These are phyloP conservation scores for Sebastes reedi DNA, from an alignment of 2,797 vertebrate species.

Conservation along the genomic window DNA sequence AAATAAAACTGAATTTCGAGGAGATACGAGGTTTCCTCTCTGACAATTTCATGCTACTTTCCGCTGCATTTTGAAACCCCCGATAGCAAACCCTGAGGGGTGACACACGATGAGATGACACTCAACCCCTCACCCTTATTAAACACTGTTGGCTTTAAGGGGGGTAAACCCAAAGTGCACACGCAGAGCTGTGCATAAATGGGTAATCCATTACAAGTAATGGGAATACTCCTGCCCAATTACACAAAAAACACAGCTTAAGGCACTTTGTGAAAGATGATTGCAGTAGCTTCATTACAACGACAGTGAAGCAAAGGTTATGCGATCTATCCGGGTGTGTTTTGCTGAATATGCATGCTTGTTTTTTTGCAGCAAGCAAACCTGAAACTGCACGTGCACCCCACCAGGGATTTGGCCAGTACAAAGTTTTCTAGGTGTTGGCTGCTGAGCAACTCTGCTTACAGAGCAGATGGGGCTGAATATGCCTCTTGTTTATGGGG, in stretches of 20 bases:
- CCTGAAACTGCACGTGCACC: slow-evolving; percentile 5
- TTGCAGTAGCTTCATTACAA: slow-evolving; percentile 2
- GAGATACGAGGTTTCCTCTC: neutral
- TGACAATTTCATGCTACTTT: neutral
- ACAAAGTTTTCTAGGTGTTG: neutral
- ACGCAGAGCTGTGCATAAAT: neutral
- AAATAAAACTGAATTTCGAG: neutral
- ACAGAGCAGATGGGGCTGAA: slow-evolving; percentile 21
- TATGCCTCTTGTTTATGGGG: neutral
- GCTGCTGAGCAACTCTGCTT: slow-evolving; percentile 3
- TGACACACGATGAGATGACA: slow-evolving; percentile 4
- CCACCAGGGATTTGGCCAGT: neutral
- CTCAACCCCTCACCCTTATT: slow-evolving; percentile 15
- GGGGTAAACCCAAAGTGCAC: slow-evolving; percentile 4
- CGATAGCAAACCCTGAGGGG: slow-evolving; percentile 37
- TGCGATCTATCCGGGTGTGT: neutral
- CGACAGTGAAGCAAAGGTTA: neutral
- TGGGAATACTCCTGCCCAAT: neutral
- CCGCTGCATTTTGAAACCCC: neutral
- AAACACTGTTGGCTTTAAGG: slow-evolving; percentile 28
- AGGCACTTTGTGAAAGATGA: slow-evolving; percentile 4
- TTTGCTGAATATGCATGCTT: slow-evolving; percentile 29
- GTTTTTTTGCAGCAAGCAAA: slow-evolving; percentile 1
- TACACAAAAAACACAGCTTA: slow-evolving; percentile 1
- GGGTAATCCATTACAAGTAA: slow-evolving; percentile 28